Base-by-base conservation (phyloP, 2,888 invertebrate genomes). In the Aphidius colemani region DNA sequence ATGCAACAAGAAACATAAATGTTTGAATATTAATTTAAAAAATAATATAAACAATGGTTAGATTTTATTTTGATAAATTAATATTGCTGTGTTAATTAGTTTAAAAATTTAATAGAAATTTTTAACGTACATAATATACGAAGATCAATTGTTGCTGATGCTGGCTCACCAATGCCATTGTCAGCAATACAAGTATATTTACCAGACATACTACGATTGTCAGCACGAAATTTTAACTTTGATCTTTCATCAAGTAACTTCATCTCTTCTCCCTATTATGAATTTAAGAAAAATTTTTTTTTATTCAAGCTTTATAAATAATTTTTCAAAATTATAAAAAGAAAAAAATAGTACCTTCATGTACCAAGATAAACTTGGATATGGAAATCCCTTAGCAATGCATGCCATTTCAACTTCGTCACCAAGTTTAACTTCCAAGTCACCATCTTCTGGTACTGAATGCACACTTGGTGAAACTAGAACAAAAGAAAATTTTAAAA, bases 331-430 rank as follows among this genome's bases (percentile, higher is more conserved):
- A 53, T 55, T 30, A 30, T 2, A 5, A 30, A 30, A 30, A 44
- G 30, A 48, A 39, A 18, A 9, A 49, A 56, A 57, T 8, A 50
- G 43, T 80, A 87, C 87, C 81, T 86, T 84, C 70, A 82, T 84
- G 0, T 82, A 86, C 94, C 94, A 94, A 8, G 87, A 88, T 43
- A 94, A 86, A 4, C 88, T 85, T 0, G 94, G 93, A 44, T 85
- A 81, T 0, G 94, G 94, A 0, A 89, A 88, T 0, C 94, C 94
- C 3, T 85, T 84, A 7, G 89, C 86, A 65, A 88, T 86, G 73
- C 94, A 94, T 0, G 88, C 87, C 73, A 94, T 90, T 74, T 89
- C 88, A 39, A 92, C 90, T 75, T 88, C 88, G 43, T 92, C 89
- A 0, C 91, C 91, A 56, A 92, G 85, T 60, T 87, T 87, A 0